phyloP scores from a whole-genome alignment of 2,113 vertebrate species.

The Narcine bancroftii region DNA sequence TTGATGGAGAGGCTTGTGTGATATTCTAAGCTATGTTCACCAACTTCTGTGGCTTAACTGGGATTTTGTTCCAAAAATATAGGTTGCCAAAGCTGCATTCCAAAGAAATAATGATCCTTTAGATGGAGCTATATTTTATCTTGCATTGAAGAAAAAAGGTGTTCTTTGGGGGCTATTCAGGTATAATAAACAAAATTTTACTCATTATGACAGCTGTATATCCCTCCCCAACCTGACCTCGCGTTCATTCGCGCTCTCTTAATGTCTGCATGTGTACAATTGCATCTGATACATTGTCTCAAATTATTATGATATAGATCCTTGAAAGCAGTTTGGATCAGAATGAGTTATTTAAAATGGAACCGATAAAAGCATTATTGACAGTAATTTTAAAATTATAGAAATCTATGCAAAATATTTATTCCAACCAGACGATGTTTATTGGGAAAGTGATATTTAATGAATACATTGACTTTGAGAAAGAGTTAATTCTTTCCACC shows the following conservation, averaged over 20 bases:
- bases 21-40: too few relatives aligned
- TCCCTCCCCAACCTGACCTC: neutral
- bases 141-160: slow-evolving; percentile 93
- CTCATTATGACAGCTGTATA: neutral
- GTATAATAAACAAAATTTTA: slow-evolving; percentile 50
- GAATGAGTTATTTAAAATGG: neutral
- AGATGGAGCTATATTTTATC: slow-evolving; percentile 91
- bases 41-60: too few relatives aligned
- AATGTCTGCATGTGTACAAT: too few relatives aligned
- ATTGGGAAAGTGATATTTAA: neutral
- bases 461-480: neutral
- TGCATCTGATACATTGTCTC: neutral
- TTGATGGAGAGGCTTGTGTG: too few relatives aligned
- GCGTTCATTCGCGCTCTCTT: neutral
- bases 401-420: neutral
- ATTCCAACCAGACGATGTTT: too few relatives aligned
- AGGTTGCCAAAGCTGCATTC: slow-evolving; percentile 94
- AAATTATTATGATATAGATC: neutral
- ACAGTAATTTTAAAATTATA: neutral
- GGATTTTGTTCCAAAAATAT: slow-evolving; percentile 40
- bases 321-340: neutral
- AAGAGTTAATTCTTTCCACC: neutral
- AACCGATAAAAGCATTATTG: neutral
- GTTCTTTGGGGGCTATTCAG: slow-evolving; percentile 96
- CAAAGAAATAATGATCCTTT: slow-evolving; percentile 85